Percentiles rank a stretch among this genome's conserved stretches.
phyloP scores from a whole-genome alignment of 1,140 invertebrate genomes.

The Drosophila eugracilis region DNA sequence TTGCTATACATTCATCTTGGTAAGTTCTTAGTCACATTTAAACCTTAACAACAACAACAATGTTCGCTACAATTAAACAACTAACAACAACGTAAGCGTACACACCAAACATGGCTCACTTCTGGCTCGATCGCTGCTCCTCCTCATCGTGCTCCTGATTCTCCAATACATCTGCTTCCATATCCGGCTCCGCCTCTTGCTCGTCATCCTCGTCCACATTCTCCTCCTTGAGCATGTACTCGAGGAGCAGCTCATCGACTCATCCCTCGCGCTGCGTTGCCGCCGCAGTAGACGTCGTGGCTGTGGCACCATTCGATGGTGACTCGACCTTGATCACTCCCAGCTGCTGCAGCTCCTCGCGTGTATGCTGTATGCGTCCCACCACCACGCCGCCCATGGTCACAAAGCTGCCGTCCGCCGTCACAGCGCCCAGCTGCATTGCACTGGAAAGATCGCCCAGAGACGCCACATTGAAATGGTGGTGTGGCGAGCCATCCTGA shows the following conservation, averaged over 20 bases:
- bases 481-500: conserved; percentile 66
- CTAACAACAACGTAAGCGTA: conserved; percentile 82
- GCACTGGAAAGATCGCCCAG: conserved; percentile 74
- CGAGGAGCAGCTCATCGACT: conserved; percentile 74
- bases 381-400: conserved; percentile 83
- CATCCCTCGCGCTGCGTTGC: conserved; percentile 74
- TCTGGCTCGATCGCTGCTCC: conserved; percentile 32
- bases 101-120: conserved; percentile 59
- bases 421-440: conserved; percentile 76
- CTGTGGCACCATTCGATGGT: conserved; percentile 62
- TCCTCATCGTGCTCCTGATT: conserved; percentile 28
- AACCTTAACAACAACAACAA: conserved; percentile 81
- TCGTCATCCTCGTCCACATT: conserved; percentile 36
- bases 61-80: conserved; percentile 82
- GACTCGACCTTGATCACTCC: conserved; percentile 81
- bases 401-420: conserved; percentile 79
- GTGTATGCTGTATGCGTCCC: conserved; percentile 74
- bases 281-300: conserved; percentile 36
- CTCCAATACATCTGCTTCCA: conserved; percentile 16
- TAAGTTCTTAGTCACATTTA: conserved; percentile 74
- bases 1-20: conserved; percentile 69
- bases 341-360: conserved; percentile 76
- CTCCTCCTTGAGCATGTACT: conserved; percentile 71
- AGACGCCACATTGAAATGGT: conserved; percentile 76
- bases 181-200: conserved; percentile 15